Percentiles rank a stretch among this genome's conserved stretches.
phyloP scores from a whole-genome alignment of 2,888 invertebrate genomes.

The Cosmia trapezina region DNA sequence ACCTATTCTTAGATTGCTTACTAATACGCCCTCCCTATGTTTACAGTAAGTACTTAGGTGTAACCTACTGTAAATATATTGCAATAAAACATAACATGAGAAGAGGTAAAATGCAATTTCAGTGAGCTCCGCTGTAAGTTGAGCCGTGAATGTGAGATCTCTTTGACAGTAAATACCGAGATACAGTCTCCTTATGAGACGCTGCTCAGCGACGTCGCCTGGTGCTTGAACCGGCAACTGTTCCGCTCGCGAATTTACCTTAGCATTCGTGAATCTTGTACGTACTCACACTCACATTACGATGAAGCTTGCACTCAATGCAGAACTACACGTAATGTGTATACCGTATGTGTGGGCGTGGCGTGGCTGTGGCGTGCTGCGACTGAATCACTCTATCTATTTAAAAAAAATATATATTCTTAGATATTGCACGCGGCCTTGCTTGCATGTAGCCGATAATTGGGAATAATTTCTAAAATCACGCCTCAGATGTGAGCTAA shows the following conservation, averaged over 20 bases:
- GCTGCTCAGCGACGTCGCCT: conserved; percentile 6
- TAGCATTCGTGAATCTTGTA: conserved; percentile 1
- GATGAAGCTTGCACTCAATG: background rate
- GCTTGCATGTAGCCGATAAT: too few relatives aligned
- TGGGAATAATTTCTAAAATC: too few relatives aligned
- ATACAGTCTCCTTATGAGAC: background rate
- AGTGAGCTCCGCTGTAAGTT: conserved; percentile 17
- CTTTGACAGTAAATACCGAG: conserved; percentile 33
- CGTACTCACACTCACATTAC: too few relatives aligned
- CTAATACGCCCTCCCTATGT: too few relatives aligned
- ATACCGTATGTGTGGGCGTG: too few relatives aligned
- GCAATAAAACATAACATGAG: background rate
- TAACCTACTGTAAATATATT: background rate
- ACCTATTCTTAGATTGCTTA: too few relatives aligned
- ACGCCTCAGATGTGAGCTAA: too few relatives aligned
- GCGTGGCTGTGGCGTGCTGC: too few relatives aligned
- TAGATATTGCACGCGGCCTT: too few relatives aligned
- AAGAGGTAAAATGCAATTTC: conserved; percentile 12
- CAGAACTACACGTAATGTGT: background rate
- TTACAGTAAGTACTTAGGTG: background rate
- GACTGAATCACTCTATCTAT: too few relatives aligned
- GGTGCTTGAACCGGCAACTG: background rate
- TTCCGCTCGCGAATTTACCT: background rate
- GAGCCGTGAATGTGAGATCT: conserved; percentile 23
- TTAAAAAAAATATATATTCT: too few relatives aligned